Base-by-base conservation (phyloP, 2,888 invertebrate genomes). In the Portevinia maculata region DNA sequence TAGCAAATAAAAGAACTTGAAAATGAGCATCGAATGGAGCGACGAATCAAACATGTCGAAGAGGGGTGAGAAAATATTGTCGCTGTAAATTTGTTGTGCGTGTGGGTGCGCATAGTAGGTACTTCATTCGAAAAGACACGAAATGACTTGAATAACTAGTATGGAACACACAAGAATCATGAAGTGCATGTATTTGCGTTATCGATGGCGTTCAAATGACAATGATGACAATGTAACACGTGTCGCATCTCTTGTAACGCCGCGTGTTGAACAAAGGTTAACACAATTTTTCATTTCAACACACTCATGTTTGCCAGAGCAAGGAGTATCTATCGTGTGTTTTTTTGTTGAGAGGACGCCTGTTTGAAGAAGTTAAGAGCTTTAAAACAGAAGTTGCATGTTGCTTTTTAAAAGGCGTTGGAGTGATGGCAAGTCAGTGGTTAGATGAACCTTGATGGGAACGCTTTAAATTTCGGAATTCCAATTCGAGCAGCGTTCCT, bases 211-310 rank as follows among this genome's bases (percentile, higher is more conserved):
- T 60, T 11, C 53, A 50, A 81, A 28, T 78, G 83, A 83, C 76
- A 83, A 83, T 60, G 81, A 55, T 83, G 83, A 83, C 70, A 83
- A 76, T 83, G 81, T 83, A 71, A 83, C 83, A 83, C 83, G 83
- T 83, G 83, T 62, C 83, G 41, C 53, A 52, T 78, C 83, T 83
- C 83, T 83, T 83, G 83, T 83, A 78, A 37, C 78, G 83, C 71
- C 83, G 65, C 83, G 83, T 83, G 83, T 78, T 83, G 83, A 76
- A 78, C 76, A 65, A 67, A 83, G 76, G 65, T 78, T 71, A 78
- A 83, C 78, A 83, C 55, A 83, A 83, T 83, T 83, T 83, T 76
- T 83, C 78, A 83, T 71, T 78, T 78, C 71, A 67, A 41, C 37
- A n/a, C 70, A 50, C 24, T 24, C 53, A 62, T 59, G 60, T 50